A percentile compares a stretch with the other conserved stretches of the same genome.
phyloP scores from a whole-genome alignment of 2,888 invertebrate species.

The Lypha dubia region DNA sequence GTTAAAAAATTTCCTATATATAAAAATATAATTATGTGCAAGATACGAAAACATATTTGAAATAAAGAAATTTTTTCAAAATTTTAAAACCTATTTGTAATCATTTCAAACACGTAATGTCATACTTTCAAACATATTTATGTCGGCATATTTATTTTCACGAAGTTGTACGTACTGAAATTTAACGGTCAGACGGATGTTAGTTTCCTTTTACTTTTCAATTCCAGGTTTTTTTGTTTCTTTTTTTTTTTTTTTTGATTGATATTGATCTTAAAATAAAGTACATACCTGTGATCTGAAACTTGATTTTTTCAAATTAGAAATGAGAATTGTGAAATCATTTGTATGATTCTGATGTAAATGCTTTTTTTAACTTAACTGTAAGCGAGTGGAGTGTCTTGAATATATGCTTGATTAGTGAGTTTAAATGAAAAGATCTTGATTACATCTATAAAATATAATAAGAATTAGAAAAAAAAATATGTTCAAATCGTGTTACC shows the following conservation, averaged over 20 bases:
- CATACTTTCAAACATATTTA: too few species aligned
- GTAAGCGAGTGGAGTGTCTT: too few species aligned
- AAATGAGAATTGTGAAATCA: constrained; percentile 17
- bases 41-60: too few species aligned
- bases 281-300: constrained; percentile 25
- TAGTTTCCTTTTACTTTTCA: background rate
- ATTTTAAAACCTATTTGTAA: too few species aligned
- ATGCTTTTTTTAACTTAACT: background rate
- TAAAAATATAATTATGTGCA: too few species aligned
- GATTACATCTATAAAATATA: constrained; percentile 35
- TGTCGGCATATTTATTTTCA: too few species aligned
- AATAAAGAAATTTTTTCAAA: too few species aligned
- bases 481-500: background rate
- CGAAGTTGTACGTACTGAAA: too few species aligned
- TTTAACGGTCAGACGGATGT: background rate
- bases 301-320: background rate
- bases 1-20: too few species aligned
- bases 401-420: background rate
- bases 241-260: background rate
- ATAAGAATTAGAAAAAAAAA: background rate
- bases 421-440: constrained; percentile 5
- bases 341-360: background rate
- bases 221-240: background rate
- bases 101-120: too few species aligned
- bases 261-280: background rate